Percentiles rank a stretch among this genome's conserved stretches.
These are phyloP conservation scores for Pocillopora meandrina DNA, from an alignment of 92 coral and sea anemone genomes.

Conservation along the genomic window DNA sequence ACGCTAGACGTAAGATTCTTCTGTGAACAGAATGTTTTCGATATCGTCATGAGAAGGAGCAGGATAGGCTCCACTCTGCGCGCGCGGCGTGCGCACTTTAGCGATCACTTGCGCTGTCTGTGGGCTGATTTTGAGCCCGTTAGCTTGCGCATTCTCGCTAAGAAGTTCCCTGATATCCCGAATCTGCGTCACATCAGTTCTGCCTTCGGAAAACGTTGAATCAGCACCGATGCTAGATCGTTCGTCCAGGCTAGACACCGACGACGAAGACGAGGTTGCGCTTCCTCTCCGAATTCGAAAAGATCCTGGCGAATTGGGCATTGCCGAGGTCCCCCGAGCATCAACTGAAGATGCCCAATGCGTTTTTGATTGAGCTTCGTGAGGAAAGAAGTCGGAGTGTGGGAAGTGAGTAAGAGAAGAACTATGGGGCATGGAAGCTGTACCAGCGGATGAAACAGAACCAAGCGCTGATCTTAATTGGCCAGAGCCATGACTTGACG, in stretches of 20 bases:
- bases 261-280: constrained; percentile 93
- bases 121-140: constrained; percentile 90
- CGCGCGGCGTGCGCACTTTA: constrained; percentile 68
- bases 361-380: constrained; percentile 79
- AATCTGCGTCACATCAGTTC: constrained; percentile 90
- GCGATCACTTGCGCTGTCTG: constrained; percentile 90
- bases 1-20: constrained; percentile 93
- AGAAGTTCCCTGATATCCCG: constrained; percentile 90
- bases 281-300: constrained; percentile 79
- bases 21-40: constrained; percentile 93
- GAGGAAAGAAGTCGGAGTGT: constrained; percentile 85
- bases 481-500: constrained; percentile 43
- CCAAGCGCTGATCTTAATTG: constrained; percentile 52
- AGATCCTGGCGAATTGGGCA: constrained; percentile 33
- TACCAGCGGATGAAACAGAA: constrained; percentile 56
- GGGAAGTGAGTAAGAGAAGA: constrained; percentile 69
- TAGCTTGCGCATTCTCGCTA: constrained; percentile 82
- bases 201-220: constrained; percentile 78
- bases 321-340: constrained; percentile 53
- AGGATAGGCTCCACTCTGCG: constrained; percentile 50
- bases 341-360: constrained; percentile 65
- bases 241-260: constrained; percentile 96
- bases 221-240: constrained; percentile 87
- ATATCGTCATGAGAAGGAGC: constrained; percentile 91
- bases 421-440: constrained; percentile 48